Percentiles rank a stretch among this genome's conserved stretches.
phyloP scores from a whole-genome alignment of 1,140 invertebrate species.

The Lanistes nyassanus region DNA sequence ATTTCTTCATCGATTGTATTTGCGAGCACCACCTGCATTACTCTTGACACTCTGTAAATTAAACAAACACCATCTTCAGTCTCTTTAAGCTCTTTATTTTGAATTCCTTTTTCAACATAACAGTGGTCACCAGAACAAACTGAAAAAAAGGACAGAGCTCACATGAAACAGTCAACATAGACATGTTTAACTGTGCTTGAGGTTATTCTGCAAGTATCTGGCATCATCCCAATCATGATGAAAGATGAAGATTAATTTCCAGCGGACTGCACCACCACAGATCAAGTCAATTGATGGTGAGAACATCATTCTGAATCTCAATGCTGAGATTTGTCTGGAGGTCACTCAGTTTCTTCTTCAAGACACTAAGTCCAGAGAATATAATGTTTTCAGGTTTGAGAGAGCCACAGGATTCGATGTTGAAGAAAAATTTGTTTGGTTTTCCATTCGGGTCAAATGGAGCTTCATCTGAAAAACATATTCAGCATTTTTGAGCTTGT shows the following conservation, averaged over 20 bases:
- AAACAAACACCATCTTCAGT: too few species aligned
- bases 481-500: neutral
- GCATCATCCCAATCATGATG: neutral
- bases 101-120: too few species aligned
- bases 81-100: too few species aligned
- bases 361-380: slow-evolving; percentile 88
- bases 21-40: too few species aligned
- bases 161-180: too few species aligned
- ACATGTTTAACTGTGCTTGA: neutral
- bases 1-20: too few species aligned
- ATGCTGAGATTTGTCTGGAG: slow-evolving; percentile 79
- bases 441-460: slow-evolving; percentile 92
- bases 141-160: too few species aligned
- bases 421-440: slow-evolving; percentile 97
- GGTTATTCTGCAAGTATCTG: neutral
- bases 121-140: too few species aligned
- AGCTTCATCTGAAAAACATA: slow-evolving; percentile 80
- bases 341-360: slow-evolving; percentile 97
- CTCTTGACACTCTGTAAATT: too few species aligned
- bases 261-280: neutral
- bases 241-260: neutral
- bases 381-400: slow-evolving; percentile 98
- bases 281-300: slow-evolving; percentile 5
- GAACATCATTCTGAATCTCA: slow-evolving; percentile 51
- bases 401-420: slow-evolving; percentile 94